Conservation (phyloP, 1,140 invertebrate genomes). For the Penaeus indicus region DNA sequence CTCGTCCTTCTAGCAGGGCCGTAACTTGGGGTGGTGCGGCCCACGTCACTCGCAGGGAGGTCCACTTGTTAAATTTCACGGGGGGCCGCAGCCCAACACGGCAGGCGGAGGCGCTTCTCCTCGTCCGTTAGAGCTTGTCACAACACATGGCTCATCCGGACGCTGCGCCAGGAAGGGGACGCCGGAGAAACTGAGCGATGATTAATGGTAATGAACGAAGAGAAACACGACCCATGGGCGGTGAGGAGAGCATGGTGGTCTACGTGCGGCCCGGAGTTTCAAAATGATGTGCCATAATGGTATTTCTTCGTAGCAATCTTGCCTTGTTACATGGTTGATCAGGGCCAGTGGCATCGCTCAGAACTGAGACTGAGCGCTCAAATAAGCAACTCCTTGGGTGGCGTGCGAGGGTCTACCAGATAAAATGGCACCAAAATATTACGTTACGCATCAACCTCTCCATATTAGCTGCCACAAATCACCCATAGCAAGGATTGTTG, state of each 20-base stretch:
- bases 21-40: conserved; percentile 58
- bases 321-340: conserved; percentile 23
- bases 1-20: conserved; percentile 26
- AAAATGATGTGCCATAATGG: conserved; percentile 62
- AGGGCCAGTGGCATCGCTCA: conserved; percentile 8
- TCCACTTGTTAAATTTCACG: conserved; percentile 60
- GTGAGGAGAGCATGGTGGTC: conserved; percentile 54
- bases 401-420: conserved; percentile 34
- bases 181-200: conserved; percentile 31
- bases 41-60: conserved; percentile 61
- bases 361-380: conserved; percentile 47
- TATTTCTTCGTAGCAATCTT: conserved; percentile 56
- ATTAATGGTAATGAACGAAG: conserved; percentile 33
- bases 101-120: conserved; percentile 20
- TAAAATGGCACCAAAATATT: conserved; percentile 63
- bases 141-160: neutral
- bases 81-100: conserved; percentile 55
- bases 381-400: conserved; percentile 52
- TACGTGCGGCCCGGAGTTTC: conserved; percentile 48
- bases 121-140: neutral
- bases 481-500: conserved; percentile 26
- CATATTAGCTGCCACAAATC: conserved; percentile 54
- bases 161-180: neutral
- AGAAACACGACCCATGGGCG: conserved; percentile 1
- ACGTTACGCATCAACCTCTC: conserved; percentile 56